Percentiles rank a stretch among this genome's conserved stretches.
These are phyloP conservation scores for Choreutis nemorana DNA, from an alignment of 2,888 invertebrate genomes.

Conservation along the genomic window DNA sequence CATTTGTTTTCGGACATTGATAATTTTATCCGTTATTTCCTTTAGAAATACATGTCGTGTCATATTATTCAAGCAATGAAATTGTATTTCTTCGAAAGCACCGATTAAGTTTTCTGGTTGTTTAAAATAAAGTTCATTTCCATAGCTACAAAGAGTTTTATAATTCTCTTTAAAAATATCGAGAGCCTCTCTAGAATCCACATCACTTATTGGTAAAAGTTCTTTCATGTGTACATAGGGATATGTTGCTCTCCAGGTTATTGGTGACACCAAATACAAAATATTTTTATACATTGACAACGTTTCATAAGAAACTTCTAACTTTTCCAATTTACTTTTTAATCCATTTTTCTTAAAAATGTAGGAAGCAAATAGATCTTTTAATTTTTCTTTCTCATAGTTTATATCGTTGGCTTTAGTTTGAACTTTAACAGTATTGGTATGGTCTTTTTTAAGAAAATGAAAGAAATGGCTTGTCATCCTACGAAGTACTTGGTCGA, in stretches of 20 bases:
- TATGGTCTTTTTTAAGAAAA: constrained; percentile 18
- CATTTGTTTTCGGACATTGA: constrained; percentile 12
- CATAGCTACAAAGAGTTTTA: background rate
- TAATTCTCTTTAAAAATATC: background rate
- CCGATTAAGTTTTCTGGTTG: constrained; percentile 16
- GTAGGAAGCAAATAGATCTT: constrained; percentile 15
- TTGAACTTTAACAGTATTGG: constrained; percentile 15
- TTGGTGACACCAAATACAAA: constrained; percentile 17
- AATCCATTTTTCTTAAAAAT: constrained; percentile 17
- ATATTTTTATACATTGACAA: constrained; percentile 18
- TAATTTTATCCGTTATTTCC: constrained; percentile 11
- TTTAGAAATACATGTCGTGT: constrained; percentile 14
- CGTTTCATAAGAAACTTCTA: constrained; percentile 16
- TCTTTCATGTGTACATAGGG: no score
- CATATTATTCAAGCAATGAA: constrained; percentile 23
- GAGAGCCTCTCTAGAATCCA: background rate
- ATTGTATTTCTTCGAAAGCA: constrained; percentile 14
- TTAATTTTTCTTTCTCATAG: constrained; percentile 9
- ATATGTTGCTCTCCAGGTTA: constrained; percentile 14
- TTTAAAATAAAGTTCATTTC: constrained; percentile 15
- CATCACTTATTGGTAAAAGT: background rate
- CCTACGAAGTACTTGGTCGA: constrained; percentile 8
- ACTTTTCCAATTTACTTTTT: constrained; percentile 16
- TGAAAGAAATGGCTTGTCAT: constrained; percentile 15
- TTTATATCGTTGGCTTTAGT: constrained; percentile 12